Percentiles rank a stretch among this genome's conserved stretches.
Evolutionary conservation across 2,797 vertebrate species (phyloP).

Genomic region (Anas georgica): DNA sequence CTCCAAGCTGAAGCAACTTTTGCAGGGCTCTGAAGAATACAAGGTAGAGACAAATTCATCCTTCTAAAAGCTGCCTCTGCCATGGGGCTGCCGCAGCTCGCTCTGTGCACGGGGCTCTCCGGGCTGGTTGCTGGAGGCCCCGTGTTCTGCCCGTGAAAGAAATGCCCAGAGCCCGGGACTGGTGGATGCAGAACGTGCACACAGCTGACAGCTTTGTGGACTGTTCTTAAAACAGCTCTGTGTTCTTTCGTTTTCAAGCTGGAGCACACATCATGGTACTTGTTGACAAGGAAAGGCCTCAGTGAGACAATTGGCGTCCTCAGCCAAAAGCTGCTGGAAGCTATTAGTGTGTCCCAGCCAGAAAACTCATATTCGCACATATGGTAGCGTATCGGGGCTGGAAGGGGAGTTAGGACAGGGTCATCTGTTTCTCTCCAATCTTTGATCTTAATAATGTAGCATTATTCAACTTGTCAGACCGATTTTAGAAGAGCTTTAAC

Average conservation of each 20-base stretch:
- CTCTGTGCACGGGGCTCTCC: rapidly evolving
- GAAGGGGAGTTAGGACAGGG: neutral
- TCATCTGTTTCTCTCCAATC: conserved; percentile 35
- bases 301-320: conserved; percentile 56
- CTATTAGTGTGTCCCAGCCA: conserved; percentile 58
- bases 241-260: neutral
- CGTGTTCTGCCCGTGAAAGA: rapidly evolving
- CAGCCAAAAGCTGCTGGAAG: conserved; percentile 70
- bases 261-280: conserved; percentile 49
- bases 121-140: neutral
- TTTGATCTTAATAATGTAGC: conserved; percentile 32
- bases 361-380: conserved; percentile 27
- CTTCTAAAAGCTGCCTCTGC: rapidly evolving
- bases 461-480: conserved; percentile 11
- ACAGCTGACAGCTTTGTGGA: neutral
- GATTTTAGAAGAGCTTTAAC: conserved; percentile 36
- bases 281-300: conserved; percentile 64
- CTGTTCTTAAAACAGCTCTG: neutral
- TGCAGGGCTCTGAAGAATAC: conserved; percentile 92
- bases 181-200: neutral
- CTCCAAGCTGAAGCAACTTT: conserved; percentile 91
- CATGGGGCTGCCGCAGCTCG: rapidly evolving
- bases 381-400: conserved; percentile 45
- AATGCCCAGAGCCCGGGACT: neutral
- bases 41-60: conserved; percentile 79